Percentiles rank a stretch among this genome's conserved stretches.
phyloP scores from a whole-genome alignment of 2,113 vertebrate species.

The Coptodon bakossiorum region DNA sequence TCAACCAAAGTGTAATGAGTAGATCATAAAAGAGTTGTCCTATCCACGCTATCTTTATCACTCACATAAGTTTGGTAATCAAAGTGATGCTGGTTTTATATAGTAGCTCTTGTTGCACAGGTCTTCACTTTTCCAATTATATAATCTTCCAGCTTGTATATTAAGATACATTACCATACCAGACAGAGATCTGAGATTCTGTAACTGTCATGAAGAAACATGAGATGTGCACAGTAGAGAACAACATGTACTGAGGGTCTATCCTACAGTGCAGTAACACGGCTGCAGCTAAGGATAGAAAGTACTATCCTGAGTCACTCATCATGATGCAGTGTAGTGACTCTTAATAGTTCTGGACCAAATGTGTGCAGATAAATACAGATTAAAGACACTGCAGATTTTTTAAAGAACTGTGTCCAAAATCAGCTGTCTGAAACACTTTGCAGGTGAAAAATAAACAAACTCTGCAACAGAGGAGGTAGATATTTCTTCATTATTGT shows the following conservation, averaged over 20 bases:
- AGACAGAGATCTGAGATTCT: background rate
- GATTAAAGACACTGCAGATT: background rate
- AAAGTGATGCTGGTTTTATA: slow-evolving; percentile 38
- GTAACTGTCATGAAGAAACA: background rate
- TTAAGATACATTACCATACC: background rate
- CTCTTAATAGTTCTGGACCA: background rate
- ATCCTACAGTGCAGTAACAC: background rate
- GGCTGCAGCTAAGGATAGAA: background rate
- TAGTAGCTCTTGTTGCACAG: slow-evolving; percentile 32
- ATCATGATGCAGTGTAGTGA: background rate
- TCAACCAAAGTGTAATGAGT: background rate
- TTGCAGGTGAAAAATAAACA: background rate
- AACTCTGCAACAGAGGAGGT: background rate
- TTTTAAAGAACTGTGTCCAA: background rate
- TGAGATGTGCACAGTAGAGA: background rate
- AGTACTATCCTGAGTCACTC: background rate
- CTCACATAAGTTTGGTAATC: slow-evolving; percentile 14
- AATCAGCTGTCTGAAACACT: background rate
- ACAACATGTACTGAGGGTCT: background rate
- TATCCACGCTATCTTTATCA: background rate
- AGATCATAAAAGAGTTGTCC: background rate
- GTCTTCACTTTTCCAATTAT: background rate
- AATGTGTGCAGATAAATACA: background rate
- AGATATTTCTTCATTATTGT: background rate
- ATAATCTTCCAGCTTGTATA: background rate